phyloP scores from a whole-genome alignment of 2,113 vertebrate species.

The Edolisoma coerulescens region DNA sequence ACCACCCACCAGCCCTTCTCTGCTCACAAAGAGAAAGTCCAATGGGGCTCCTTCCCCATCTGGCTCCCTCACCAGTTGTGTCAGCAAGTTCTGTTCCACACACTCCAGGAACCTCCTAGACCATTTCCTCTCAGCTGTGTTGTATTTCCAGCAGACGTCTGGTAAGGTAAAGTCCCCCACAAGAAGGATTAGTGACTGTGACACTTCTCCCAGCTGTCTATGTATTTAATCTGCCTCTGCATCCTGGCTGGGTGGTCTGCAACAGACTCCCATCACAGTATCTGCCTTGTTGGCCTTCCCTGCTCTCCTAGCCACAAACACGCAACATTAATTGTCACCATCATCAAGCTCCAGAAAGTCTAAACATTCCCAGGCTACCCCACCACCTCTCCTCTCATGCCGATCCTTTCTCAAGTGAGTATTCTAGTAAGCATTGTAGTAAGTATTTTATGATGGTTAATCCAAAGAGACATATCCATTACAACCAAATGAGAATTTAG shows the following conservation, averaged over 20 bases:
- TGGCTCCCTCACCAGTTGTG: background rate
- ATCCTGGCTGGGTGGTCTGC: background rate
- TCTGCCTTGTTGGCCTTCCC: background rate
- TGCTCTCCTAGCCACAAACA: background rate
- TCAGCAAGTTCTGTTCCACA: background rate
- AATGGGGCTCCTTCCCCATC: background rate
- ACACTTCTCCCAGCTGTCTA: background rate
- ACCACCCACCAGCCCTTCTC: background rate
- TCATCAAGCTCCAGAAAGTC: background rate
- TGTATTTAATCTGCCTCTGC: background rate
- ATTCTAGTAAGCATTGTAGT: background rate
- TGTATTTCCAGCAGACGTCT: background rate
- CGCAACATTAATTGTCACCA: background rate
- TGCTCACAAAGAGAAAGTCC: background rate
- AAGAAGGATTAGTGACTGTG: background rate
- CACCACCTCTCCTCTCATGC: background rate
- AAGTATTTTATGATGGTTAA: background rate
- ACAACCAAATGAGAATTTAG: background rate
- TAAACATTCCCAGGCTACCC: background rate
- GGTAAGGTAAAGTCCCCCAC: background rate
- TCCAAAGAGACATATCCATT: background rate
- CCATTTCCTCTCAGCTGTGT: background rate
- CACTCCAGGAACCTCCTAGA: background rate
- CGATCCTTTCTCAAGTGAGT: accelerated
- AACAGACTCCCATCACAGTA: background rate